Conservation (phyloP, 2,888 invertebrate genomes). For the Ophion costatus region DNA sequence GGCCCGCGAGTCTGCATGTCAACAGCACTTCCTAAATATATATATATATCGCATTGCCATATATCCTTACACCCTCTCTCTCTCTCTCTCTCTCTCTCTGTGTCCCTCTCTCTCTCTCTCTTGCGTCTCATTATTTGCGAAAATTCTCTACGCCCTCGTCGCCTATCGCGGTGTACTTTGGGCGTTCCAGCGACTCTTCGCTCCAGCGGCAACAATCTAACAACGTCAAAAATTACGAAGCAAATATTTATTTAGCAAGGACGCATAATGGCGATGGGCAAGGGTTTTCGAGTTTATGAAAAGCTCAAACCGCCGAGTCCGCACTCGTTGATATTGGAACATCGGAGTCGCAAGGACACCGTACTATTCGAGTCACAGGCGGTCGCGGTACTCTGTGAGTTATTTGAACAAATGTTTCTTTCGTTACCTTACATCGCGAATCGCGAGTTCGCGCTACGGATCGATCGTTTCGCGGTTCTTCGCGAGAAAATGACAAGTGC, state of each 20-base stretch:
- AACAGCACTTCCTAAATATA: constrained; percentile 35
- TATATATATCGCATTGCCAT: neutral
- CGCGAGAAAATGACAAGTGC: neutral
- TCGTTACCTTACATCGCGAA: constrained; percentile 12
- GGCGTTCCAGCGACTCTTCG: neutral
- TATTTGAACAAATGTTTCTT: constrained; percentile 27
- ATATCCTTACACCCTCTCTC: too few relatives aligned
- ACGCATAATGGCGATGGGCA: constrained; percentile 94
- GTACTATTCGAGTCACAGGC: constrained; percentile 97
- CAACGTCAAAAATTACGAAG: constrained; percentile 7
- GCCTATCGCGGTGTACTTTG: neutral
- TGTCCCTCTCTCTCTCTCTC: neutral
- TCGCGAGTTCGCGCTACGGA: constrained; percentile 23
- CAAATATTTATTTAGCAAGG: constrained; percentile 8
- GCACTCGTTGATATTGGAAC: constrained; percentile 95
- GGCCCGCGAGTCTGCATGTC: constrained; percentile 61
- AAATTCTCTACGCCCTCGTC: neutral
- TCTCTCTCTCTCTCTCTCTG: neutral
- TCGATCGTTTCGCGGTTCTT: constrained; percentile 26
- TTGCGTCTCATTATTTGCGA: neutral
- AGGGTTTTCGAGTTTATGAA: constrained; percentile 95
- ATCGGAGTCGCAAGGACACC: constrained; percentile 93
- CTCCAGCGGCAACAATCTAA: neutral
- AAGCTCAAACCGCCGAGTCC: constrained; percentile 94
- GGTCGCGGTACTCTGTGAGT: constrained; percentile 92